Conservation (phyloP, 2,888 invertebrate species). For the Drosophila pseudotakahashii region DNA sequence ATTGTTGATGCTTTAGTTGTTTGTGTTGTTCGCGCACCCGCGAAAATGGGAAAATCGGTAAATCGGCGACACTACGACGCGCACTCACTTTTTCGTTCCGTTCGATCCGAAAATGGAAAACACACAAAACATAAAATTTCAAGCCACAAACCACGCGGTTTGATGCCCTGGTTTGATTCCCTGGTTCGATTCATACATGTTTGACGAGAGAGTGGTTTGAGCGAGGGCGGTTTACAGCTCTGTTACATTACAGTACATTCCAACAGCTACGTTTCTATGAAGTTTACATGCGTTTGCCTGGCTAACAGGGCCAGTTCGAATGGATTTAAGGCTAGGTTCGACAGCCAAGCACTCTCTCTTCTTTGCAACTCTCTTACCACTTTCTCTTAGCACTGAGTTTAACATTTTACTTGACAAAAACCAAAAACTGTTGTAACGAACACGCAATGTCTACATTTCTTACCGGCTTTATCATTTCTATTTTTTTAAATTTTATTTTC, state of each 20-base stretch:
- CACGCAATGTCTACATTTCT: no score
- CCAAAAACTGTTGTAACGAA: neutral
- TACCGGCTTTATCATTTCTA: no score
- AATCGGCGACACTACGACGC: conserved; percentile 5
- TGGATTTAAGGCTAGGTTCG: neutral
- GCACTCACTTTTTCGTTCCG: conserved; percentile 3
- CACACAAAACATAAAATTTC: no score
- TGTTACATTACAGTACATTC: neutral
- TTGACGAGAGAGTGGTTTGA: no score
- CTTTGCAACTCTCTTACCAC: neutral
- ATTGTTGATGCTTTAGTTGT: neutral
- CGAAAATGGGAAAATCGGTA: conserved; percentile 24
- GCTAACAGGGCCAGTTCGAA: neutral
- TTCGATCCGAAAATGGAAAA: conserved; percentile 1
- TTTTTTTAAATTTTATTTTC: no score
- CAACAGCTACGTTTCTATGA: no score
- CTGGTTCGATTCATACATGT: neutral
- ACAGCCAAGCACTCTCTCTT: neutral
- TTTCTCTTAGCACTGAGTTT: neutral
- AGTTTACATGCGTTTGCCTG: no score
- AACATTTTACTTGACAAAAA: neutral
- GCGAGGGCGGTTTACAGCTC: neutral
- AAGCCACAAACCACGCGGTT: no score
- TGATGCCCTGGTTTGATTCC: neutral
- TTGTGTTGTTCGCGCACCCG: conserved; percentile 16